phyloP scores from a whole-genome alignment of 2,797 vertebrate genomes.

The Pterois miles region DNA sequence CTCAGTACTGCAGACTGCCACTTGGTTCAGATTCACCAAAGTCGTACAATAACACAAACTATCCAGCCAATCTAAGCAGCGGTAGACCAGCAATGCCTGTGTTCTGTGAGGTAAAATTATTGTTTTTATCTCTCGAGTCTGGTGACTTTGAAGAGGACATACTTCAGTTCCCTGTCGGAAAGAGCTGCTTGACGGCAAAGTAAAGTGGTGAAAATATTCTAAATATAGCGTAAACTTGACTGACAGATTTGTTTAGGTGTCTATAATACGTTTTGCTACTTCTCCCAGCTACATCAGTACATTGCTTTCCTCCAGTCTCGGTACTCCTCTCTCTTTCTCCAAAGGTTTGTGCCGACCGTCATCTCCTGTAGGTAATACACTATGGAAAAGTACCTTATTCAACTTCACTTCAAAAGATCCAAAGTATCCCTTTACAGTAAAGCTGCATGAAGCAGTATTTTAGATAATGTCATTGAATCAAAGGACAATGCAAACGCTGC shows the following conservation, averaged over 20 bases:
- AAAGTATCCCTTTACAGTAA: not conserved
- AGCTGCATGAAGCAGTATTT: not conserved
- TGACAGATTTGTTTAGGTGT: not conserved
- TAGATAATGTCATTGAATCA: not conserved
- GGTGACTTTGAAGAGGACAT: too few relatives aligned
- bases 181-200: too few relatives aligned
- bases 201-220: not conserved
- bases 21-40: too few relatives aligned
- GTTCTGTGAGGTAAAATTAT: not conserved
- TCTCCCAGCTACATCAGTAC: not conserved
- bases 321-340: too few relatives aligned
- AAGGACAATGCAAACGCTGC: not conserved
- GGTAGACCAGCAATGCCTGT: not conserved
- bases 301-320: too few relatives aligned
- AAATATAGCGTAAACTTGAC: not conserved
- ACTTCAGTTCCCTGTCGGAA: too few relatives aligned
- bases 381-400: not conserved
- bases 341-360: too few relatives aligned
- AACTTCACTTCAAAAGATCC: not conserved
- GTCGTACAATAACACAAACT: not conserved
- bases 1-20: too few relatives aligned
- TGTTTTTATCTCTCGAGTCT: not conserved
- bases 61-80: not conserved
- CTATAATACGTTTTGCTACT: not conserved
- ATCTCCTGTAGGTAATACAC: too few relatives aligned